These are phyloP conservation scores for Pantala flavescens DNA, from an alignment of 1,140 invertebrate genomes.

Conservation along the genomic window DNA sequence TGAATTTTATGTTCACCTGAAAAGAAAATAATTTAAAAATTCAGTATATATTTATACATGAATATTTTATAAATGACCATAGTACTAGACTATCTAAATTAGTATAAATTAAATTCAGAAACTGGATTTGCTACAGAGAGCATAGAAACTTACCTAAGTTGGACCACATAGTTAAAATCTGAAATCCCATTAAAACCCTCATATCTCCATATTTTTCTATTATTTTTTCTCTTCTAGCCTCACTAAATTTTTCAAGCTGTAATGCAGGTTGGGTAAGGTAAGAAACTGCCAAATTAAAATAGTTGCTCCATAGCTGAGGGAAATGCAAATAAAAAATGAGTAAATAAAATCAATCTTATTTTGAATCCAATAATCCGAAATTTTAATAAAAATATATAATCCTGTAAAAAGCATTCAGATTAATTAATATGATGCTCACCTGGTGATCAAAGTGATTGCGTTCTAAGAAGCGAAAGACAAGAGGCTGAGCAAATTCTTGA, in stretches of 20 bases:
- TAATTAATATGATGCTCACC: conserved; percentile 31
- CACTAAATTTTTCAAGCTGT: conserved; percentile 74
- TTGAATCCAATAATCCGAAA: not conserved
- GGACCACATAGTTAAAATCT: conserved; percentile 90
- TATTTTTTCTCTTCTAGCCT: conserved; percentile 65
- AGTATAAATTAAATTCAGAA: no score
- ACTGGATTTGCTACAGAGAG: no score
- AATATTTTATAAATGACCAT: not conserved
- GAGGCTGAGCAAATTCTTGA: conserved; percentile 75
- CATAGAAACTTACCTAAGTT: conserved; percentile 54
- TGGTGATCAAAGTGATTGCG: conserved; percentile 53
- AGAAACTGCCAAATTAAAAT: conserved; percentile 77
- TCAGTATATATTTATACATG: no score
- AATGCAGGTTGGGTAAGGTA: conserved; percentile 80
- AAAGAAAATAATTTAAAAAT: conserved; percentile 24
- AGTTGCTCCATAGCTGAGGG: conserved; percentile 75
- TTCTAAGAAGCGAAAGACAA: conserved; percentile 69
- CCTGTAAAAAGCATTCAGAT: conserved; percentile 16
- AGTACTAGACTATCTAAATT: not conserved
- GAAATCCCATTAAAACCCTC: conserved; percentile 85
- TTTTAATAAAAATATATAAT: conserved; percentile 12
- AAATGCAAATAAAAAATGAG: conserved; percentile 25
- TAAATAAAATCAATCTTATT: not conserved
- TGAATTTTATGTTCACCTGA: conserved; percentile 67
- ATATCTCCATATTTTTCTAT: conserved; percentile 79